Conservation (phyloP, 2,113 vertebrate species). For the Coptodon rendalli region DNA sequence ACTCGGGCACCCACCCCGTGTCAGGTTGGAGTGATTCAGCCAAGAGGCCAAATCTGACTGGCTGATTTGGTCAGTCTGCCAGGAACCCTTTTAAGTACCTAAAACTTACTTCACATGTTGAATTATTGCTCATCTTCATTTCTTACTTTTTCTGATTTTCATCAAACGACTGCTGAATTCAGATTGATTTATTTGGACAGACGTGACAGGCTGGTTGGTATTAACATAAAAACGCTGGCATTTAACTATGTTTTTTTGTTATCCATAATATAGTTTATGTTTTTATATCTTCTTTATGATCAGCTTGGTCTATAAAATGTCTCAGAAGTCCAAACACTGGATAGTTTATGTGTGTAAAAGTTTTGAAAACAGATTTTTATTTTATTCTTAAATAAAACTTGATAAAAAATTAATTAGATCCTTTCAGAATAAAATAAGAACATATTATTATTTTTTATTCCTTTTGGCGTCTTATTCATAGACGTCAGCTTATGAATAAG, state of each 20-base stretch:
- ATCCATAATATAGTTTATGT: neutral
- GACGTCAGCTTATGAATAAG: neutral
- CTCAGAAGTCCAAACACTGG: neutral
- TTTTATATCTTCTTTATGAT: neutral
- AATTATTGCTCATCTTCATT: neutral
- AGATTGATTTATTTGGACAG: neutral
- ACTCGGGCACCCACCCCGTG: neutral
- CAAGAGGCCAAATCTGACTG: neutral
- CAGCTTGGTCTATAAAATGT: neutral
- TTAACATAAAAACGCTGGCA: neutral
- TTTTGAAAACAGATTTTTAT: neutral
- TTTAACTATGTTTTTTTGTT: neutral
- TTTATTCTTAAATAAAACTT: neutral
- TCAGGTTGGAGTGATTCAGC: neutral
- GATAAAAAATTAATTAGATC: rapidly evolving
- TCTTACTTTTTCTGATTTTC: neutral
- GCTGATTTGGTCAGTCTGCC: neutral
- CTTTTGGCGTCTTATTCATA: neutral
- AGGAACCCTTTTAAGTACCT: neutral
- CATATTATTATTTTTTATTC: neutral
- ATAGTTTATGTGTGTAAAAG: neutral
- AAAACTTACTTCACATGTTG: neutral
- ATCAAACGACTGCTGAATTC: neutral
- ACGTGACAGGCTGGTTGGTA: neutral
- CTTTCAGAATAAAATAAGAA: neutral